phyloP scores from a whole-genome alignment of 2,888 invertebrate species.

The Volucella bombylans region DNA sequence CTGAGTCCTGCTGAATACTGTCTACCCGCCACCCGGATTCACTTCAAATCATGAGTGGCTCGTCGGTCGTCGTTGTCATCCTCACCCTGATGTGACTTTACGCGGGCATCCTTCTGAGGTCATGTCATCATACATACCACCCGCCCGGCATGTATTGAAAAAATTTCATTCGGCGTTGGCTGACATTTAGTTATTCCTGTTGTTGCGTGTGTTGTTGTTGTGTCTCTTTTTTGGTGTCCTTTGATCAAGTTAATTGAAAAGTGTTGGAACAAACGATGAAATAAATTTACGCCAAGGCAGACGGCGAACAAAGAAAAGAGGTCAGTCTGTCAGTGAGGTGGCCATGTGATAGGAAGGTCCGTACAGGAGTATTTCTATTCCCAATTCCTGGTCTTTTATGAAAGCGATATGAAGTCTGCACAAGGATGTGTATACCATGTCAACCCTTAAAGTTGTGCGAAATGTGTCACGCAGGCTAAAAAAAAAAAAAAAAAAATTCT shows the following conservation, averaged over 20 bases:
- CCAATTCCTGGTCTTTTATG: neutral
- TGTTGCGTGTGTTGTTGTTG: neutral
- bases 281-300: constrained; percentile 9
- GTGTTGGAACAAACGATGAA: constrained; percentile 45
- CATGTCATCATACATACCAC: constrained; percentile 11
- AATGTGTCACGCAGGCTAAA: constrained; percentile 4
- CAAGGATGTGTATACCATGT: neutral
- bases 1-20: neutral
- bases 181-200: neutral
- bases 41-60: neutral
- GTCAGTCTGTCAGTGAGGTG: neutral
- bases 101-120: constrained; percentile 54
- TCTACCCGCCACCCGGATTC: neutral
- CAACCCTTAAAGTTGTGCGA: constrained; percentile 12
- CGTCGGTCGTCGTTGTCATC: neutral
- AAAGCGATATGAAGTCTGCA: neutral
- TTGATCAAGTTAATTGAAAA: constrained; percentile 67
- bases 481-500: neutral
- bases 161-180: neutral
- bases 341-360: neutral
- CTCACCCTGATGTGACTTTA: constrained; percentile 50
- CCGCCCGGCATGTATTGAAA: neutral
- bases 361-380: no score
- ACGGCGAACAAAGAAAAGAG: neutral
- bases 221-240: constrained; percentile 27